Conservation (phyloP, 2,888 invertebrate genomes). For the Argyresthia goedartella region DNA sequence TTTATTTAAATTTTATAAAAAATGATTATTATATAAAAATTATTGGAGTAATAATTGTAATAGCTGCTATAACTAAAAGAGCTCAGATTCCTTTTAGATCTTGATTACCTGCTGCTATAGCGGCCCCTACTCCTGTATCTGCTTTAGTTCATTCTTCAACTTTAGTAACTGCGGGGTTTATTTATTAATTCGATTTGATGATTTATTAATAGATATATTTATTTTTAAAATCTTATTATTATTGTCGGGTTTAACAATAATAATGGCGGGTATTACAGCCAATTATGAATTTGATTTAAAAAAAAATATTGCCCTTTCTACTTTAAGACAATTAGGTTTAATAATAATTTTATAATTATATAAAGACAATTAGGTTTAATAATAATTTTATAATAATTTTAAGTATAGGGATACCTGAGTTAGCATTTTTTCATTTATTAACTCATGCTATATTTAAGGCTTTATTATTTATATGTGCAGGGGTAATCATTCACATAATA, state of each 20-base stretch:
- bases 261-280: constrained; percentile 71
- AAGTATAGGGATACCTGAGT: constrained; percentile 58
- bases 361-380: constrained; percentile 82
- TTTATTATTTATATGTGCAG: constrained; percentile 80
- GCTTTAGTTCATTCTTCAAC: constrained; percentile 83
- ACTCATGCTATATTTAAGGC: constrained; percentile 84
- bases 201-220: constrained; percentile 44
- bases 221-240: constrained; percentile 64
- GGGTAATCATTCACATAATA: constrained; percentile 76
- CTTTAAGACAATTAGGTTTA: constrained; percentile 80
- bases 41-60: constrained; percentile 50
- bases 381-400: constrained; percentile 76
- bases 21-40: constrained; percentile 48
- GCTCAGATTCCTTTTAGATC: constrained; percentile 86
- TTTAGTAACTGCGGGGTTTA: constrained; percentile 83
- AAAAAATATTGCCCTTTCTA: constrained; percentile 84
- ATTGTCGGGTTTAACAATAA: constrained; percentile 70
- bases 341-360: too few relatives aligned
- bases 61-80: constrained; percentile 79
- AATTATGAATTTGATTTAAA: constrained; percentile 79
- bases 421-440: constrained; percentile 80
- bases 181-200: constrained; percentile 79
- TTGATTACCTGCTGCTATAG: constrained; percentile 81
- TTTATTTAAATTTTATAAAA: constrained; percentile 63
- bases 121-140: constrained; percentile 83